phyloP scores from a whole-genome alignment of 2,888 invertebrate genomes.

The Phragmatobia fuliginosa region DNA sequence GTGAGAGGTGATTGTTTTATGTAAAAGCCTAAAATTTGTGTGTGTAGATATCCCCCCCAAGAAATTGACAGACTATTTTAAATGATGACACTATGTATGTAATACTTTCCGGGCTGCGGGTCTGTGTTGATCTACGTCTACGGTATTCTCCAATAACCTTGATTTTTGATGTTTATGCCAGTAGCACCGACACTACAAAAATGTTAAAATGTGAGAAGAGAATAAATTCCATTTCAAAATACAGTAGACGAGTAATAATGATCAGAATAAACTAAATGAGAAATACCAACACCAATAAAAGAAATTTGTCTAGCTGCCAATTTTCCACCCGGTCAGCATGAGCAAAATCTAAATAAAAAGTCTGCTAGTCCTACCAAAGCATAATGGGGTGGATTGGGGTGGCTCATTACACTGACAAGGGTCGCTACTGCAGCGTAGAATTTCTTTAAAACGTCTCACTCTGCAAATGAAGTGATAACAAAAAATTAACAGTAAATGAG shows the following conservation, averaged over 20 bases:
- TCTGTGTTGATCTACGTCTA: no score
- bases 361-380: conserved; percentile 26
- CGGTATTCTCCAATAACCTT: no score
- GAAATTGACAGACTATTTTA: no score
- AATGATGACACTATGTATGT: no score
- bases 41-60: no score
- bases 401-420: conserved; percentile 55
- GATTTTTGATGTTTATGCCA: no score
- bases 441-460: conserved; percentile 34
- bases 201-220: no score
- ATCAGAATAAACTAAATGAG: neutral
- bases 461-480: conserved; percentile 45
- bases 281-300: neutral
- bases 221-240: neutral
- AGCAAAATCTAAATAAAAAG: conserved; percentile 16
- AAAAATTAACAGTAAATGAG: conserved; percentile 35
- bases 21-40: no score
- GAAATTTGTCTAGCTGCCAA: neutral
- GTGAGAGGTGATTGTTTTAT: no score
- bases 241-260: neutral
- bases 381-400: conserved; percentile 41
- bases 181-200: no score
- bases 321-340: neutral
- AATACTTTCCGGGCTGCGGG: no score
- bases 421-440: conserved; percentile 41